Evolutionary conservation across 2,113 vertebrate species (phyloP).

Genomic region (Coturnix japonica): DNA sequence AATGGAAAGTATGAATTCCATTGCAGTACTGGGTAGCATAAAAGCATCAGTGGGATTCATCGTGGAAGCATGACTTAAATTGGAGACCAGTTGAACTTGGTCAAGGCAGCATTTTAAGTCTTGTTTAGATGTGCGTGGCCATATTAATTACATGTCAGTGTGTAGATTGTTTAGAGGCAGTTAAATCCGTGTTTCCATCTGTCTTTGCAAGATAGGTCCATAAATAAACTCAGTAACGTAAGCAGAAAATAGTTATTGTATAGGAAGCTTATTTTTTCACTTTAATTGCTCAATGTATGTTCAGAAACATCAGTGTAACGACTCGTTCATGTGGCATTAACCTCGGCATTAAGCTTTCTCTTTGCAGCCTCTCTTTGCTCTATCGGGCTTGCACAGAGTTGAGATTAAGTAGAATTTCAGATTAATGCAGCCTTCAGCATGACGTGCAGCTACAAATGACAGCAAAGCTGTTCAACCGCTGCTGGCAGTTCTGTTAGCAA

Average conservation of each 20-base stretch:
- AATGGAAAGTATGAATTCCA: constrained; percentile 48
- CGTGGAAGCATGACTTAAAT: neutral
- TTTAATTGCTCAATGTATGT: neutral
- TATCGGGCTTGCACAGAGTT: neutral
- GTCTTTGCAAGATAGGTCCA: neutral
- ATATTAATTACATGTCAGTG: accelerated
- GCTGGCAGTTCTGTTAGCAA: neutral
- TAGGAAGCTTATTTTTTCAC: constrained; percentile 38
- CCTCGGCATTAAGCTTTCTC: neutral
- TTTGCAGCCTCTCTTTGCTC: neutral
- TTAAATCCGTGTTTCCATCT: neutral
- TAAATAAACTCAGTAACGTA: constrained; percentile 12
- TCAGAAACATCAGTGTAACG: neutral
- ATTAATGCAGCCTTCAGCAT: neutral
- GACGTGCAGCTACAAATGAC: neutral
- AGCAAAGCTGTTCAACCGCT: neutral
- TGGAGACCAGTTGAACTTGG: neutral
- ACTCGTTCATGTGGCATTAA: neutral
- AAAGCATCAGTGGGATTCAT: neutral
- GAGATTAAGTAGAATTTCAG: neutral
- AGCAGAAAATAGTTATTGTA: constrained; percentile 14
- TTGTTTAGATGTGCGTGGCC: neutral
- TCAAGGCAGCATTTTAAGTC: neutral
- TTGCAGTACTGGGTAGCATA: neutral
- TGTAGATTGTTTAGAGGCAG: neutral